phyloP scores from a whole-genome alignment of 2,797 vertebrate genomes.

The Coracias cyanogaster region DNA sequence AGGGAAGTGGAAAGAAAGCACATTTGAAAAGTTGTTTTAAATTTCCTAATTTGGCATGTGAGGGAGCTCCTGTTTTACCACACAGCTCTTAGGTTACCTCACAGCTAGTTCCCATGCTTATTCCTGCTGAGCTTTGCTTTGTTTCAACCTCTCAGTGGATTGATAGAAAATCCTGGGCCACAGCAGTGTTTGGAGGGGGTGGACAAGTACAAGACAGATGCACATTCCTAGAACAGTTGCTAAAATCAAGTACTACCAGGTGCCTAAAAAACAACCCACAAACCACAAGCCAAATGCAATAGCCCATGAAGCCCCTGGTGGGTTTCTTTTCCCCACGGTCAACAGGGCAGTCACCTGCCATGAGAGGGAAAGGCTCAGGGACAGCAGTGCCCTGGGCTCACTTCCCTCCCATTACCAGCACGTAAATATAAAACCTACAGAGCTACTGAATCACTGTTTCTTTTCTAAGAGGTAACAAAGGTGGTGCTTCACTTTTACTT shows the following conservation, averaged over 20 bases:
- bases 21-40: background rate
- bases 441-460: background rate
- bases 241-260: background rate
- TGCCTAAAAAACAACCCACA: background rate
- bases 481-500: background rate
- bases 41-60: background rate
- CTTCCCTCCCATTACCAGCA: background rate
- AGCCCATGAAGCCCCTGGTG: background rate
- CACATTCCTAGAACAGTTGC: background rate
- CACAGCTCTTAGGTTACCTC: background rate
- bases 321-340: fast-evolving
- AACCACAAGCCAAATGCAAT: background rate
- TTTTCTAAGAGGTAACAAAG: background rate
- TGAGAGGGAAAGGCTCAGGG: background rate
- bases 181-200: background rate
- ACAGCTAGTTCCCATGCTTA: background rate
- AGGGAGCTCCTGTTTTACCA: background rate
- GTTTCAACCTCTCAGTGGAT: background rate
- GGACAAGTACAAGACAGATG: background rate
- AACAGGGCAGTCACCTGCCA: background rate
- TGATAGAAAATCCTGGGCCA: background rate
- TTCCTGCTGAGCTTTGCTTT: background rate
- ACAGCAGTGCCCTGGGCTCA: background rate
- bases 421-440: background rate
- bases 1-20: background rate